phyloP scores from a whole-genome alignment of 2,113 vertebrate genomes.

The Collichthys lucidus region DNA sequence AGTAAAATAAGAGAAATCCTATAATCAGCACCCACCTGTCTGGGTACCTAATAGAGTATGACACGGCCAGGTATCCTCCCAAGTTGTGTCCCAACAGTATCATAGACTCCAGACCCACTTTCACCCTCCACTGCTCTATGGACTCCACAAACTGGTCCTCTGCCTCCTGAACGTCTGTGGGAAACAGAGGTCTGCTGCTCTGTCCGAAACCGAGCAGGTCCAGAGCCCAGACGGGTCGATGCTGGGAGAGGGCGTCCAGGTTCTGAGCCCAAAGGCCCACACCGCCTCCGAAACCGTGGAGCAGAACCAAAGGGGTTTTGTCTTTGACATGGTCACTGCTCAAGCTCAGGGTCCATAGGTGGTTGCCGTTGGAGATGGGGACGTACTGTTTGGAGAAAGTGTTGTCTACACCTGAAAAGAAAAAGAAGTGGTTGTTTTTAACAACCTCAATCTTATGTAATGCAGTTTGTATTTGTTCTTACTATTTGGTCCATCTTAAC shows the following conservation, averaged over 20 bases:
- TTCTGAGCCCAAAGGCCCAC: conserved; percentile 96
- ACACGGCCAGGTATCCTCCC: conserved; percentile 92
- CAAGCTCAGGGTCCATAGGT: conserved; percentile 92
- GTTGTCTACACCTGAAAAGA: conserved; percentile 85
- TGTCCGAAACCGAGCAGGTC: conserved; percentile 96
- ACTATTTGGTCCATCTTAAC: too few relatives aligned
- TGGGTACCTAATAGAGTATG: conserved; percentile 91
- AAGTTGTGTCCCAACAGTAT: conserved; percentile 96
- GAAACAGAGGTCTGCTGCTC: conserved; percentile 92
- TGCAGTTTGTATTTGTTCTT: neutral
- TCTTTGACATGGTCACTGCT: conserved; percentile 69
- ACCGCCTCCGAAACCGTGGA: conserved; percentile 95
- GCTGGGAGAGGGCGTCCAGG: conserved; percentile 89
- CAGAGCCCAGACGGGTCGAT: conserved; percentile 89
- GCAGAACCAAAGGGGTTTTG: conserved; percentile 92
- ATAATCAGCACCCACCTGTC: conserved; percentile 84
- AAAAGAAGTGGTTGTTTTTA: conserved; percentile 6
- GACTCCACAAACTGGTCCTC: conserved; percentile 96
- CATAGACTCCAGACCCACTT: conserved; percentile 89
- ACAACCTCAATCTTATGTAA: neutral
- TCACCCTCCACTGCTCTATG: conserved; percentile 93
- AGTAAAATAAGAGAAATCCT: neutral
- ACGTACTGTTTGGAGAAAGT: conserved; percentile 87
- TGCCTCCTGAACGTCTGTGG: conserved; percentile 85
- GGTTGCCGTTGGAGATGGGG: conserved; percentile 86